Evolutionary conservation across 2,797 vertebrate genomes (phyloP).

Genomic region (Natrix natrix): DNA sequence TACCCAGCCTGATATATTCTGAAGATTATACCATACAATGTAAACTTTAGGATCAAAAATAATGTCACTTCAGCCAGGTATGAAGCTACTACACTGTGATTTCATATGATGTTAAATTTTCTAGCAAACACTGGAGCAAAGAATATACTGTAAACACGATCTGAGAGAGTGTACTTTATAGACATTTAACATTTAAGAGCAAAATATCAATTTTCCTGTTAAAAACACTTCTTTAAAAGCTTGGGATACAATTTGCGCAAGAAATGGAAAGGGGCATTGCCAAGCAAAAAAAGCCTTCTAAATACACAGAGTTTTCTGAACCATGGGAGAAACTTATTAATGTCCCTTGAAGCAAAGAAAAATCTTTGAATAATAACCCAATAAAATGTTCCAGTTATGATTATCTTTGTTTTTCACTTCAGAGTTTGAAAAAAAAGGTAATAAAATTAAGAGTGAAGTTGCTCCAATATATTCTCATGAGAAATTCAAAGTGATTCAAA

Average conservation of each 20-base stretch:
- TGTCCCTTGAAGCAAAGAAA: neutral
- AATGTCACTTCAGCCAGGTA: neutral
- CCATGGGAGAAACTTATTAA: neutral
- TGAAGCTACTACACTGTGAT: neutral
- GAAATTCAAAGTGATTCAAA: neutral
- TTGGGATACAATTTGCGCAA: neutral
- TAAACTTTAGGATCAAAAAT: neutral
- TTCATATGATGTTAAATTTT: neutral
- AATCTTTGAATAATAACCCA: neutral
- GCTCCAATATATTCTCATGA: neutral
- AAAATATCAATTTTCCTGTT: neutral
- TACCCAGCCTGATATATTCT: neutral
- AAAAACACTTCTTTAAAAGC: neutral
- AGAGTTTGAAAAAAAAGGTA: neutral
- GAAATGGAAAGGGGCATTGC: neutral
- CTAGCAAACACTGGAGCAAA: neutral
- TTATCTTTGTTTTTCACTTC: neutral
- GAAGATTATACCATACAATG: neutral
- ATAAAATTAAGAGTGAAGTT: neutral
- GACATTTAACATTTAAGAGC: neutral
- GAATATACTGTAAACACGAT: neutral
- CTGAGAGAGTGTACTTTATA: neutral
- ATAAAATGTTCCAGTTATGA: neutral
- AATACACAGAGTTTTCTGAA: neutral
- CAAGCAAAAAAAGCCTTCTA: neutral